Evolutionary conservation across 2,888 invertebrate genomes (phyloP).

Genomic region (Lithophane ornitopus): DNA sequence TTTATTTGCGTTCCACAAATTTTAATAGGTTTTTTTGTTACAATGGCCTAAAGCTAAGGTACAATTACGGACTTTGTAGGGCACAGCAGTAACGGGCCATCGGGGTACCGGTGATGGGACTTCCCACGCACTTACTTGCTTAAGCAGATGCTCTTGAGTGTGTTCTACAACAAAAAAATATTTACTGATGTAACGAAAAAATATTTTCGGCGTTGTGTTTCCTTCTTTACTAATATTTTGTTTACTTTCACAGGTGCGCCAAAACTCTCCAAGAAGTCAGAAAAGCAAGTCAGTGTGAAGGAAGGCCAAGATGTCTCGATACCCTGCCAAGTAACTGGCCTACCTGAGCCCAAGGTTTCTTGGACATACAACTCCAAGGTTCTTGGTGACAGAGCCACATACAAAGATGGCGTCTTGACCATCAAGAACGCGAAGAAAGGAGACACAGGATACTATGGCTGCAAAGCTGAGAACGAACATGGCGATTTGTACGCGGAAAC

Average conservation of each 20-base stretch:
- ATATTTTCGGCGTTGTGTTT: background rate
- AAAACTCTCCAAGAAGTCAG: conserved; percentile 71
- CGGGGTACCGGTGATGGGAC: no score
- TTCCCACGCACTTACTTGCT: no score
- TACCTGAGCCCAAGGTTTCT: conserved; percentile 72
- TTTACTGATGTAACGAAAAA: background rate
- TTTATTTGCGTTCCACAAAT: background rate
- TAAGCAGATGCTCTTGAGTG: no score
- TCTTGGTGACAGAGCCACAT: conserved; percentile 60
- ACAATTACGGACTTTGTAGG: background rate
- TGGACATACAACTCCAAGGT: conserved; percentile 79
- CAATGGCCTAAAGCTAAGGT: background rate
- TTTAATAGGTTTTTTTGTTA: background rate
- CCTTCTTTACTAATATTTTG: background rate
- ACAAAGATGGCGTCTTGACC: conserved; percentile 72
- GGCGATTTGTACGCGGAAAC: conserved; percentile 78
- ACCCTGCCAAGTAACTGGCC: conserved; percentile 76
- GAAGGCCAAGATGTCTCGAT: conserved; percentile 76
- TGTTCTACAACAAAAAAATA: background rate
- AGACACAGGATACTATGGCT: conserved; percentile 83
- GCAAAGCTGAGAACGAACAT: conserved; percentile 75
- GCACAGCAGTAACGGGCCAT: background rate
- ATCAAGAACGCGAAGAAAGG: conserved; percentile 74
- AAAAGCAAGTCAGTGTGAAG: conserved; percentile 68
- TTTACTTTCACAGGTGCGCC: conserved; percentile 74